phyloP scores from a whole-genome alignment of 2,797 vertebrate genomes.

The Poecilia picta region DNA sequence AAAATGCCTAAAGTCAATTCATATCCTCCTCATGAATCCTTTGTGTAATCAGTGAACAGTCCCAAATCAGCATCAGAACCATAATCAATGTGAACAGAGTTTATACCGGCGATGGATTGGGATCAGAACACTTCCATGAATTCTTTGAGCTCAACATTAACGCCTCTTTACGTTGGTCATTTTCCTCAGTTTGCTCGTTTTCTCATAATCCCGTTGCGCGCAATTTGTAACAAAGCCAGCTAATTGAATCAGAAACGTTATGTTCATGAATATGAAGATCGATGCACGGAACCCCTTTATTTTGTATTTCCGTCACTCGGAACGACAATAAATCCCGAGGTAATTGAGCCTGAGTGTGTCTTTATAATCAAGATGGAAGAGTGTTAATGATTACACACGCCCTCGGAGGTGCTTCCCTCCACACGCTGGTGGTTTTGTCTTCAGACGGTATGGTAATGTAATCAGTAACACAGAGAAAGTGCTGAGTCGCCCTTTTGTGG shows the following conservation, averaged over 20 bases:
- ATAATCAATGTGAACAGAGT: not conserved
- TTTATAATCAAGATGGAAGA: constrained; percentile 24
- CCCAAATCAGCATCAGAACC: not conserved
- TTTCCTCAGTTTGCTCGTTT: not conserved
- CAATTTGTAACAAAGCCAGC: constrained; percentile 1
- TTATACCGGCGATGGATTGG: not conserved
- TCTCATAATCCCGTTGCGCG: not conserved
- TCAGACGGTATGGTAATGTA: constrained; percentile 69
- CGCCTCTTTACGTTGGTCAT: not conserved
- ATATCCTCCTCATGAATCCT: not conserved
- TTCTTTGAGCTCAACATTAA: not conserved
- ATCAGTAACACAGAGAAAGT: constrained; percentile 59
- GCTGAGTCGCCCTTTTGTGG: constrained; percentile 50
- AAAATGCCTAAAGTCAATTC: not conserved
- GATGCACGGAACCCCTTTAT: constrained; percentile 5
- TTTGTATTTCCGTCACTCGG: constrained; percentile 19
- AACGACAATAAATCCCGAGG: constrained; percentile 35
- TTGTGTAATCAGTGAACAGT: not conserved
- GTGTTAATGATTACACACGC: constrained; percentile 52
- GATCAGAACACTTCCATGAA: not conserved
- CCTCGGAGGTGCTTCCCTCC: constrained; percentile 21
- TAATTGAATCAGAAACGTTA: constrained; percentile 21
- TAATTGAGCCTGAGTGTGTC: constrained; percentile 42
- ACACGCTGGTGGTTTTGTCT: constrained; percentile 41
- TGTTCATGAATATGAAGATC: constrained; percentile 41